These are phyloP conservation scores for Palaemon carinicauda DNA, from an alignment of 1,140 invertebrate genomes.

Conservation along the genomic window DNA sequence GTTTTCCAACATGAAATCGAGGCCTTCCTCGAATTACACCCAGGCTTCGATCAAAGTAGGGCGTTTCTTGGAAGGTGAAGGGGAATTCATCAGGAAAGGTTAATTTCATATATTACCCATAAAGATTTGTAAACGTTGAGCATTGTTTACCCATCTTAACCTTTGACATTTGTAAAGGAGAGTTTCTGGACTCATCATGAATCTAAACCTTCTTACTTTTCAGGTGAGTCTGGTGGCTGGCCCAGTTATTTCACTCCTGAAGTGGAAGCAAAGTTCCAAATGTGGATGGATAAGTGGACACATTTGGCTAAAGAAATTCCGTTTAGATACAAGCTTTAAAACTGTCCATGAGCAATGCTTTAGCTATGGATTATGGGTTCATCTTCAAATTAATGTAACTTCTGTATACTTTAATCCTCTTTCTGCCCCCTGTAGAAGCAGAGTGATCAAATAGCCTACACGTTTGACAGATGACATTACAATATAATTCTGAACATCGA, in stretches of 20 bases:
- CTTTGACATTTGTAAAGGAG: not conserved
- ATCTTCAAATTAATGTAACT: no score
- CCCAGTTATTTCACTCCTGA: not conserved
- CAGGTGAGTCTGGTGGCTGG: not conserved
- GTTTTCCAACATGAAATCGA: not conserved
- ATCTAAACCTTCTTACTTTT: not conserved
- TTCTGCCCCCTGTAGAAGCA: no score
- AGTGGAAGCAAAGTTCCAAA: slow-evolving; percentile 6
- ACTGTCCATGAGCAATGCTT: no score
- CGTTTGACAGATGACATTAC: no score
- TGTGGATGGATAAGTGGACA: slow-evolving; percentile 7
- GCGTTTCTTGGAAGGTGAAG: not conserved
- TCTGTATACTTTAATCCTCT: no score
- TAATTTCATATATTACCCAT: no score
- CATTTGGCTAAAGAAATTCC: not conserved
- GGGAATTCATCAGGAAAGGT: slow-evolving; percentile 23
- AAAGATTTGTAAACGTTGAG: no score
- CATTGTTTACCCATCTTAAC: no score
- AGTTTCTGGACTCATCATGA: not conserved
- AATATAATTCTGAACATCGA: no score
- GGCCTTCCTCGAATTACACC: not conserved
- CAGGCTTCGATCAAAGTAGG: not conserved
- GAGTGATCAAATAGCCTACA: no score
- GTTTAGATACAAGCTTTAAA: not conserved
- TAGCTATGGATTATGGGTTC: no score